phyloP scores from a whole-genome alignment of 2,113 vertebrate species.

The Etia nguti region DNA sequence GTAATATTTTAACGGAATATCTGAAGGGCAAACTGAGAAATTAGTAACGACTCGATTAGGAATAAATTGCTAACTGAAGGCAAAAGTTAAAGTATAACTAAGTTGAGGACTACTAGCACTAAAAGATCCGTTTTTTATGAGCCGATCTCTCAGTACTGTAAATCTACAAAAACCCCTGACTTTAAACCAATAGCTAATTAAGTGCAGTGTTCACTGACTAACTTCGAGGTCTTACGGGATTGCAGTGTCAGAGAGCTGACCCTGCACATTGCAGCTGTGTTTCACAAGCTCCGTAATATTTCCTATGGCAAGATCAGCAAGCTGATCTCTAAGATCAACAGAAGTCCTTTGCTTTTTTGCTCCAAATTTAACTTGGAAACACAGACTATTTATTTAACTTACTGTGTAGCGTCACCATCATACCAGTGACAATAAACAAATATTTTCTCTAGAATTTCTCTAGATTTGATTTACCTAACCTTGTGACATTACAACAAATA shows the following conservation, averaged over 20 bases:
- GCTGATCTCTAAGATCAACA: background rate
- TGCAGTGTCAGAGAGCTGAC: background rate
- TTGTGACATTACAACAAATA: background rate
- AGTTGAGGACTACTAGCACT: background rate
- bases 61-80: background rate
- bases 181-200: background rate
- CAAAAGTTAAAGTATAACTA: background rate
- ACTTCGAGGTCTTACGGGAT: background rate
- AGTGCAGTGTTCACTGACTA: background rate
- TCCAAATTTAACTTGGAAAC: background rate
- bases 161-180: background rate
- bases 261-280: background rate
- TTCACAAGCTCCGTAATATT: background rate
- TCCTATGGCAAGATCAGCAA: background rate
- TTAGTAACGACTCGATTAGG: background rate
- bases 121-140: background rate
- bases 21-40: background rate
- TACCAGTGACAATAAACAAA: background rate
- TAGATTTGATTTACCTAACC: background rate
- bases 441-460: background rate
- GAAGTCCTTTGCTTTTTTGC: background rate
- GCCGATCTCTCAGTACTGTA: rapidly evolving
- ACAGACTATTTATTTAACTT: background rate
- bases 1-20: background rate
- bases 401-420: background rate